Evolutionary conservation across 2,888 invertebrate species (phyloP), one percentile per base, ranked within the genome.

Genomic region (Rhingia rostrata): DNA sequence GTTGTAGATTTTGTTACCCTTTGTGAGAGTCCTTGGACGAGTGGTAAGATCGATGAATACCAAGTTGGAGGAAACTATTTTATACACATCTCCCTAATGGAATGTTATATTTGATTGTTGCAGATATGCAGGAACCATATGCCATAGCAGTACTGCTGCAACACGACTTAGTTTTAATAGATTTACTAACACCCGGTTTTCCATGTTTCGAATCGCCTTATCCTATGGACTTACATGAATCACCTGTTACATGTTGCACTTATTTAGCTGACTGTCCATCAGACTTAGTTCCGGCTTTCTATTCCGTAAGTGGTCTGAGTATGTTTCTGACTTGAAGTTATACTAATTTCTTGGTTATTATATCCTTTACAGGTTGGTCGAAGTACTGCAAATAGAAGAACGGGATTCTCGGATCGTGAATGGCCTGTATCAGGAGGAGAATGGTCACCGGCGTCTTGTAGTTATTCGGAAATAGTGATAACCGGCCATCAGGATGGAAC

Each of bases 401-500:
- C 95, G 58, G 97, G 96, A 69, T 97, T 97, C 92, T 97, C 97
- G 88, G 97, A 97, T 91, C 95, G 94, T 93, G 95, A 97, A 90
- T 99, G 99, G 99, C 99, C 99, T 74, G 94, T 99, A 88, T 95
- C 95, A 88, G 99, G 99, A 47, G 99, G 99, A 67, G 97, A 97
- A 91, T 98, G 98, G 97, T 96, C 97, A 87, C 96, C 97, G 70
- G 96, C 97, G 88, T 97, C 97, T 78, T 98, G 97, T 92, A 98
- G 98, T 91, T 99, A 99, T 92, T 97, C 97, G 90, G 99, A 99
- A 93, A 96, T 99, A 89, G 96, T 99, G 88, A 95, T 99, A 88
- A 99, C 99, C n/a, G 99, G 99, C 63, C 99, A 99, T 92, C 97
- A 98, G 86, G 99, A 99, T 92, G 99, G 99, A 66, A 98, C 98